These are phyloP conservation scores for Phylloscopus trochilus DNA, from an alignment of 2,113 vertebrate species.

Conservation along the genomic window DNA sequence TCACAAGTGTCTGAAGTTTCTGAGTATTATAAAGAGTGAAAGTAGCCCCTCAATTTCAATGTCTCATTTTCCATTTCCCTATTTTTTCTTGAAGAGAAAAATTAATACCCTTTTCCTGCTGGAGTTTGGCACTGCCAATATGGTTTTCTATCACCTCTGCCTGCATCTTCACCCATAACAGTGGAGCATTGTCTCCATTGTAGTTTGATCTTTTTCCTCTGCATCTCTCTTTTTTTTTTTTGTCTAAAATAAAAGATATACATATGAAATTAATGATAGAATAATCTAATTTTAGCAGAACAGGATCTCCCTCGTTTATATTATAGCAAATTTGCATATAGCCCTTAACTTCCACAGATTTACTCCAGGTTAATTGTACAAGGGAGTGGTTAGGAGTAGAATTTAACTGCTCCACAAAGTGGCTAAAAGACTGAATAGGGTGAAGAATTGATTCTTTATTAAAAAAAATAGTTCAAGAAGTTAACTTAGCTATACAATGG, in stretches of 20 bases:
- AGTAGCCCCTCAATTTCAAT: neutral
- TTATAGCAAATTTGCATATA: neutral
- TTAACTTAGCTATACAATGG: neutral
- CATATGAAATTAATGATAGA: neutral
- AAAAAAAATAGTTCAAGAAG: neutral
- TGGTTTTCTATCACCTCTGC: fast-evolving
- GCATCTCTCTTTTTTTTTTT: neutral
- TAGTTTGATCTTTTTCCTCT: neutral
- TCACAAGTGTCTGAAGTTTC: neutral
- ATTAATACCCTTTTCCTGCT: neutral
- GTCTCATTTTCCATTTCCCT: neutral
- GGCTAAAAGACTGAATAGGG: neutral
- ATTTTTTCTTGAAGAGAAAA: neutral
- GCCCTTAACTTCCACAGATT: neutral
- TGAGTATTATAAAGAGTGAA: neutral
- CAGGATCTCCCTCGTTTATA: neutral
- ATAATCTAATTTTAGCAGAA: neutral
- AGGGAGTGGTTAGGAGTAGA: neutral
- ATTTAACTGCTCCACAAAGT: neutral
- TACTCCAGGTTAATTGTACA: neutral
- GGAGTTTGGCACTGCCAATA: neutral
- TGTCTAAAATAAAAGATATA: neutral
- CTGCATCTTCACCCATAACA: neutral
- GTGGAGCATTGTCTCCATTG: neutral
- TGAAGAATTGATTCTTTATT: neutral